Base-by-base conservation (phyloP, 1,140 invertebrate species). In the Drosophila prosaltans region DNA sequence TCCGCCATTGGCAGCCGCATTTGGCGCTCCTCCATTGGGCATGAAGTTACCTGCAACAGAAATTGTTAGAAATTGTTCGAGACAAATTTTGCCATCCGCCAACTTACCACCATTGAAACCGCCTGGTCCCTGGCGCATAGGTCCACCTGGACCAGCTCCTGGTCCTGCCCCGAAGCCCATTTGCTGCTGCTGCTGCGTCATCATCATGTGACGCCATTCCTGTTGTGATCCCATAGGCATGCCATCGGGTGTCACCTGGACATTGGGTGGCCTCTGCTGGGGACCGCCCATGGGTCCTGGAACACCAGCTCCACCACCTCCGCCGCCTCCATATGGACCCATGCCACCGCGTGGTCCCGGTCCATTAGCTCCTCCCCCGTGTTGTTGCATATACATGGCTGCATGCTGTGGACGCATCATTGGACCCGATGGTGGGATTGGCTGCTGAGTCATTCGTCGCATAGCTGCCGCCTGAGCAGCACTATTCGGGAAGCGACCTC, bases 201-300 rank as follows among this genome's bases (percentile, higher is more conserved):
- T 95, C 93, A 96, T 94, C 78, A 96, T 92, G 72, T 95, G 93
- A 65, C 96, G 95, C 63, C 95, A 93, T 95, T 95, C 96, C 92
- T 94, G 92, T 94, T 93, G 93, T 90, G 94, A 91, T 93, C 93
- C 93, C 92, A 93, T 86, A 88, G 94, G 91, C 93, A 93, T 91
- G 92, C 91, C 92, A 81, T 93, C 89, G 90, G 94, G 74, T 88
- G 93, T 93, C 83, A 94, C 83, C 92, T 94, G 91, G 88, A 94
- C 94, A 93, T 94, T 75, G 78, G 92, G 83, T 68, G 93, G 88
- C 72, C 93, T 41, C 91, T 94, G 82, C 62, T 78, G 74, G 91
- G 93, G 69, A 72, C 91, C 63, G 84, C 92, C 77, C 81, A 84
- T 84, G 1, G 81, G 81, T 21, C 68, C 71, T 16, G 45, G 45